Evolutionary conservation across 2,888 invertebrate genomes (phyloP).

Genomic region (Zelleria hepariella): DNA sequence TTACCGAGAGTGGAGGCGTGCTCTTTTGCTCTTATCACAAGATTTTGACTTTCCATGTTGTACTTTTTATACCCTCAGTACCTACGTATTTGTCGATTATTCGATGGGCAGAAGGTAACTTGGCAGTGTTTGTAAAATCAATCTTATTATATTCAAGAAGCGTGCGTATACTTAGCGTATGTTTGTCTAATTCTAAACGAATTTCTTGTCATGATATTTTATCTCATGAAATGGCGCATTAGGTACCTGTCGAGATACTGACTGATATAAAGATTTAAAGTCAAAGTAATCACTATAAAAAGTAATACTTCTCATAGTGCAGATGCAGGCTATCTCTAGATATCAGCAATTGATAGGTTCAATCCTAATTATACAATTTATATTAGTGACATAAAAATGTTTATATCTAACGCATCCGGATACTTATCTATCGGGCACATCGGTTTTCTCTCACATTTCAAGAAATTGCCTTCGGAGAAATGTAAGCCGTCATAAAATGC

Average conservation of each 20-base stretch:
- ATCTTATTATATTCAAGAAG: no score
- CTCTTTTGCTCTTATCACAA: no score
- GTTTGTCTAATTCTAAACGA: no score
- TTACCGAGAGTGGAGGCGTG: no score
- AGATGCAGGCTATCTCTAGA: neutral
- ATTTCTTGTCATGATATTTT: neutral
- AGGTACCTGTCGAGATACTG: neutral
- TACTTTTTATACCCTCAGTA: no score
- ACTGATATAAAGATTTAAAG: neutral
- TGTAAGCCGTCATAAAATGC: neutral
- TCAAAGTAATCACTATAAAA: neutral
- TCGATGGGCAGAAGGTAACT: no score
- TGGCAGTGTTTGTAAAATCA: no score
- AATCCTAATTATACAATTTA: neutral
- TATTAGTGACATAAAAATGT: neutral
- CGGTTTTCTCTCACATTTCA: neutral
- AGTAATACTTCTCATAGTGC: neutral
- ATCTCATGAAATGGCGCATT: neutral
- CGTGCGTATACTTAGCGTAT: no score
- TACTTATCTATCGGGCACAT: neutral
- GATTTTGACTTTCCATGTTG: no score
- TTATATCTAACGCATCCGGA: neutral
- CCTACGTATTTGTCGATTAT: no score
- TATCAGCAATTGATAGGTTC: neutral
- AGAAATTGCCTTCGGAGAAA: neutral